Evolutionary conservation across 2,888 invertebrate species (phyloP).

Genomic region (Pseudanteris insignis): DNA sequence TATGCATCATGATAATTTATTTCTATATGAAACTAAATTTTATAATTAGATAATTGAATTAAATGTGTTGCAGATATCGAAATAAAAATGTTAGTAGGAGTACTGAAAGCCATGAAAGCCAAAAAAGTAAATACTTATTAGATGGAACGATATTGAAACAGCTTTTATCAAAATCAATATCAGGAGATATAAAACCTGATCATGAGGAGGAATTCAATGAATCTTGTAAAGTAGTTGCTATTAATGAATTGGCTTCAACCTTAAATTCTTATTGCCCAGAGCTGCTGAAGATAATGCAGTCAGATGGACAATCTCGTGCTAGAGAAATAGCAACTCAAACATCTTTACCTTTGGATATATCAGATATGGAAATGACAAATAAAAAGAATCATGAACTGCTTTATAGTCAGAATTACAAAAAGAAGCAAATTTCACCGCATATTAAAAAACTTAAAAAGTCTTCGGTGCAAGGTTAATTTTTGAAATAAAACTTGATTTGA

Average conservation of each 20-base stretch:
- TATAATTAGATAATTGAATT: neutral
- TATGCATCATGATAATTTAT: too few relatives aligned
- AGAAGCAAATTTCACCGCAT: slow-evolving; percentile 61
- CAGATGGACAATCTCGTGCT: slow-evolving; percentile 53
- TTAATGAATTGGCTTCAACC: slow-evolving; percentile 59
- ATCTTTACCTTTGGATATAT: slow-evolving; percentile 60
- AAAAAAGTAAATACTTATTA: slow-evolving; percentile 57
- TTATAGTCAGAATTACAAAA: slow-evolving; percentile 61
- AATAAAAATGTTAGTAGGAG: slow-evolving; percentile 58
- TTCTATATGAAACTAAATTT: too few relatives aligned
- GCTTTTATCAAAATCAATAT: slow-evolving; percentile 54
- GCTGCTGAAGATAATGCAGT: slow-evolving; percentile 53
- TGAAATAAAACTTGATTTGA: too few relatives aligned
- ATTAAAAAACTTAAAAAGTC: slow-evolving; percentile 55
- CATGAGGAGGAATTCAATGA: slow-evolving; percentile 52
- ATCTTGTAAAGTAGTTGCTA: slow-evolving; percentile 51
- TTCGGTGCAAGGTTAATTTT: too few relatives aligned
- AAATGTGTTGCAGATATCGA: slow-evolving; percentile 46
- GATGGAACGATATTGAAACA: slow-evolving; percentile 59
- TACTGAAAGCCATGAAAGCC: slow-evolving; percentile 52
- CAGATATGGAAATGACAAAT: slow-evolving; percentile 64
- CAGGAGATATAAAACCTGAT: slow-evolving; percentile 50
- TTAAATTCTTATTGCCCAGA: slow-evolving; percentile 58
- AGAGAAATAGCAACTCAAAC: slow-evolving; percentile 65
- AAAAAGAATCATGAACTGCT: slow-evolving; percentile 64